A percentile compares a stretch with the other conserved stretches of the same genome.
These are phyloP conservation scores for Thalassarche chlororhynchos DNA, from an alignment of 2,113 vertebrate genomes.

Conservation along the genomic window DNA sequence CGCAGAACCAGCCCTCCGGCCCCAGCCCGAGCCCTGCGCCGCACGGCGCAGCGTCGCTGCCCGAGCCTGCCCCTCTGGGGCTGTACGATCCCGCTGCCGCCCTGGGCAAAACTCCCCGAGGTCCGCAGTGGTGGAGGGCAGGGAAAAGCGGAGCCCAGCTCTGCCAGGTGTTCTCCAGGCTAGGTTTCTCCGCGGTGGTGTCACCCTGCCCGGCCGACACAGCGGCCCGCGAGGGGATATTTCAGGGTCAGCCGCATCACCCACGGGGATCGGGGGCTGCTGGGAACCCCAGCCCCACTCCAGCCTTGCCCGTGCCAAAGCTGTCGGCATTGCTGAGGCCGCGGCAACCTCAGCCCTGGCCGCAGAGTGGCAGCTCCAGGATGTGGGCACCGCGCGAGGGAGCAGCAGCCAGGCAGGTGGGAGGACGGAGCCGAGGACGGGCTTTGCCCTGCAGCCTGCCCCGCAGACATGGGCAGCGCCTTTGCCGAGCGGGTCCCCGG, in stretches of 20 bases:
- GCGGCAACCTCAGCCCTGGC: neutral
- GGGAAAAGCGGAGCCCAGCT: neutral
- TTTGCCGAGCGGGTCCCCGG: accelerated
- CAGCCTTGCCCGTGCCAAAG: neutral
- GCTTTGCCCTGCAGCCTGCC: neutral
- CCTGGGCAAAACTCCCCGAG: too few relatives aligned
- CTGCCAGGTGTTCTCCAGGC: neutral
- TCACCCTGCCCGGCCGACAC: neutral
- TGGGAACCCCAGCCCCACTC: neutral
- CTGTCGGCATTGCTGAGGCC: neutral
- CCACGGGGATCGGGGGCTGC: neutral
- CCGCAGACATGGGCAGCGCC: neutral
- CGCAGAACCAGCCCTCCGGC: neutral
- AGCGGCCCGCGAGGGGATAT: neutral
- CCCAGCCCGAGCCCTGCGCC: neutral
- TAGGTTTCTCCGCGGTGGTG: neutral
- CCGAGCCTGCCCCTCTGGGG: neutral
- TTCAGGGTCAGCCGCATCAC: too few relatives aligned
- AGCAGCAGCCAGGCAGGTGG: neutral
- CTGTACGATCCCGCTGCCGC: neutral
- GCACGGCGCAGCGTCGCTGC: neutral
- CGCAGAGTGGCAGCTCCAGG: neutral
- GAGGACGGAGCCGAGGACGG: neutral
- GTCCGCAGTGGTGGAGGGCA: neutral
- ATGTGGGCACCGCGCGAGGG: neutral